Evolutionary conservation across 2,113 vertebrate species (phyloP).

Genomic region (Peromyscus polionotus): DNA sequence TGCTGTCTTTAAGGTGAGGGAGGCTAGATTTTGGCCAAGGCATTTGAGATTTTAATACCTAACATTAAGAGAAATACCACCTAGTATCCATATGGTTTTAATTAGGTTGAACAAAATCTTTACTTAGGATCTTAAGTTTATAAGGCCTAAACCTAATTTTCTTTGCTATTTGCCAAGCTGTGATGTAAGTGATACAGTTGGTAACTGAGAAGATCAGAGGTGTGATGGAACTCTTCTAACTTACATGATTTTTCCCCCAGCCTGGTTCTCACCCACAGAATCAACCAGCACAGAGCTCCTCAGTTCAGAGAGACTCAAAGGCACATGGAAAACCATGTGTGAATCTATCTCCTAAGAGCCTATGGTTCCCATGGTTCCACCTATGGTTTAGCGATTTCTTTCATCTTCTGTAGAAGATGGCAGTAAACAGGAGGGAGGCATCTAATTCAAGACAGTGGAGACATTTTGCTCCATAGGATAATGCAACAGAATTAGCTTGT

Average conservation of each 20-base stretch:
- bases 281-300: background rate
- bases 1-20: background rate
- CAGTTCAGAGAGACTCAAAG: background rate
- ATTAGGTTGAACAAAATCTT: conserved; percentile 29
- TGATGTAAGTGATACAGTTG: conserved; percentile 51
- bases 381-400: background rate
- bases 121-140: conserved; percentile 31
- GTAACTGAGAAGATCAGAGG: background rate
- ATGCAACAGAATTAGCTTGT: background rate
- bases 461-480: no score
- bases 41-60: background rate
- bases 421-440: background rate
- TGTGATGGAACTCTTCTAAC: background rate
- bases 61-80: conserved; percentile 12
- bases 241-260: background rate
- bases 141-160: conserved; percentile 36
- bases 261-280: background rate
- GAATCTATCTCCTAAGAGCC: background rate
- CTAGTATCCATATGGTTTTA: conserved; percentile 28
- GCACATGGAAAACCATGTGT: background rate
- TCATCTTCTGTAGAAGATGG: background rate
- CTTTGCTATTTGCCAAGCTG: background rate
- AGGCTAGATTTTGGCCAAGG: background rate
- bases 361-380: no score
- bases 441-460: background rate